Evolutionary conservation across 2,113 vertebrate species (phyloP), one percentile per base, ranked within the genome.

Genomic region (Typhlomys cinereus): DNA sequence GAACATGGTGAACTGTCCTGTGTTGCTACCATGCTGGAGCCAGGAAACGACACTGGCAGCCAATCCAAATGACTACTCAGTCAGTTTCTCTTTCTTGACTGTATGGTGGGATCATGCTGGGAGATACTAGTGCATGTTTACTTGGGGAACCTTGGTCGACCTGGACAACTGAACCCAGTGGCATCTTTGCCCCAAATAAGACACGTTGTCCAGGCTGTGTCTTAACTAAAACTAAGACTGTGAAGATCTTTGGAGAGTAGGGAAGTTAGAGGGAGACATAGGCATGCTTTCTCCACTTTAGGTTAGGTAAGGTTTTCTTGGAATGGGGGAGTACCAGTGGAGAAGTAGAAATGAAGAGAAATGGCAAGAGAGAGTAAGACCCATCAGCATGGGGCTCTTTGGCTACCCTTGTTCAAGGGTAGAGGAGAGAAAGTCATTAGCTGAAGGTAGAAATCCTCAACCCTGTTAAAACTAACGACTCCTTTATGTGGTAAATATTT

Each of bases 401-500:
- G 48, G 23, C n/a, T 25, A 76, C 11, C 50, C 25, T 81, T 93
- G 0, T 14, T 74, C 46, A 66, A 5, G 41, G 36, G 23, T 91
- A 82, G 70, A 88, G 62, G 70, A 64, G 8, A 50, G 62, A 81
- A 87, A 86, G 69, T 1, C 71, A 21, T 18, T n/a, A 18, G 48
- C 46, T 64, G 71, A 78, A 79, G 61, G 34, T 36, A 81, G 86
- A 54, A 69, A 61, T 88, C 59, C n/a, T 86, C 23, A 50, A 36
- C 70, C 36, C 71, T 92, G 54, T 84, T 91, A 91, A 95, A 95
- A 76, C 52, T 57, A 86, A 94, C 0, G 6, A 82, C 74, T 92
- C 27, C 29, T 91, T 95, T 94, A 74, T 71, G 29, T 67, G 57
- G 59, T 66, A 91, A 96, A 80, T 96, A 95, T 92, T 74, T 94